These are phyloP conservation scores for Zaprionus bogoriensis DNA, from an alignment of 2,888 invertebrate species.

Conservation along the genomic window DNA sequence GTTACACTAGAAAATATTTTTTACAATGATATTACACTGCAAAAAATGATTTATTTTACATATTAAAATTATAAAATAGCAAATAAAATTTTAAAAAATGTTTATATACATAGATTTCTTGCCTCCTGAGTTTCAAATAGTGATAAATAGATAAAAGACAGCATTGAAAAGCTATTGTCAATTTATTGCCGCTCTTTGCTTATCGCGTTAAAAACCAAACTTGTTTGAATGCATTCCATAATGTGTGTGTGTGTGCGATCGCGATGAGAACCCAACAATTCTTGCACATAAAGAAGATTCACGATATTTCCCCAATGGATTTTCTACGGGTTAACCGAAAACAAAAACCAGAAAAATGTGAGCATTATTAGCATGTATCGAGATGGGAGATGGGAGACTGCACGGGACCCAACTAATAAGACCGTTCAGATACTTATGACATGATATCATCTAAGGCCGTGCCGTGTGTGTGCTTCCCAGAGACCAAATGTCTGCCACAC, in stretches of 20 bases:
- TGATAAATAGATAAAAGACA: neutral
- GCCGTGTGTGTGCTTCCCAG: conserved; percentile 39
- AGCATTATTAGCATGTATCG: conserved; percentile 41
- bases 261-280: conserved; percentile 22
- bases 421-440: conserved; percentile 73
- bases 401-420: conserved; percentile 59
- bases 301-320: conserved; percentile 4
- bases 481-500: conserved; percentile 60
- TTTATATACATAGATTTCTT: no score
- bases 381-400: conserved; percentile 17
- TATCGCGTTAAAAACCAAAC: conserved; percentile 24
- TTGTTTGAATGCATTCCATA: conserved; percentile 29
- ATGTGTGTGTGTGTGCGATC: conserved; percentile 7
- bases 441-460: conserved; percentile 71
- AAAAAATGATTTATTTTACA: no score
- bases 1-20: no score
- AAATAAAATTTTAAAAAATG: no score
- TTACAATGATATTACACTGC: no score
- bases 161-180: neutral
- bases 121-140: conserved; percentile 16
- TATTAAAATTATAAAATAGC: no score
- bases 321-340: conserved; percentile 40
- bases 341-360: no score
- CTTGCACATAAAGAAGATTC: conserved; percentile 25
- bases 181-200: conserved; percentile 22